Evolutionary conservation across 2,797 vertebrate genomes (phyloP).

Genomic region (Arctocebus calabarensis): DNA sequence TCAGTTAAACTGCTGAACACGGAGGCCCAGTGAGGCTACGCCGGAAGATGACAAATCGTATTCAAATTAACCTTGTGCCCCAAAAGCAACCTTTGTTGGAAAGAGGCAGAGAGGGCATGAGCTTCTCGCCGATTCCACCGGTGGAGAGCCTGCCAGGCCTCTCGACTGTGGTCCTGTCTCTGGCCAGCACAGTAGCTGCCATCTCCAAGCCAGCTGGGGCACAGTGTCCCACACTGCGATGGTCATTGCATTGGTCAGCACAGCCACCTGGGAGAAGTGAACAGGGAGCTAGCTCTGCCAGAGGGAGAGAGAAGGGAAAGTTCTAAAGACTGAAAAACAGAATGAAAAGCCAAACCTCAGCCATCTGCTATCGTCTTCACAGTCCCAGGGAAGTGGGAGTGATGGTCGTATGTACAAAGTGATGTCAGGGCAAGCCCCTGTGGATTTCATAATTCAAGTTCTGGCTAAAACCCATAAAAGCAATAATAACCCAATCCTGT

Average conservation of each 20-base stretch:
- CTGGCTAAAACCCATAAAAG: background rate
- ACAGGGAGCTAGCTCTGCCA: background rate
- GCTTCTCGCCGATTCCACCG: background rate
- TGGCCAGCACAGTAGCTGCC: background rate
- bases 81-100: conserved; percentile 58
- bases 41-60: background rate
- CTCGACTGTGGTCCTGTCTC: rapidly evolving
- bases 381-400: background rate
- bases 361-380: background rate
- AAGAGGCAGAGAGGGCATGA: background rate
- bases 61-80: conserved; percentile 60
- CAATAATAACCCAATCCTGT: background rate
- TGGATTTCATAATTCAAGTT: background rate
- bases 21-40: background rate
- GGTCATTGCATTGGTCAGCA: too few relatives aligned
- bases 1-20: background rate
- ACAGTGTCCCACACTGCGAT: background rate
- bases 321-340: background rate
- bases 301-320: background rate
- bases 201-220: background rate
- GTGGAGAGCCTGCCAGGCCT: conserved; percentile 42
- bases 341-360: background rate
- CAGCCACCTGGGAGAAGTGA: background rate
- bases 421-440: background rate
- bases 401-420: background rate